Evolutionary conservation across 2,888 invertebrate genomes (phyloP).

Genomic region (Eurytoma adleriae): DNA sequence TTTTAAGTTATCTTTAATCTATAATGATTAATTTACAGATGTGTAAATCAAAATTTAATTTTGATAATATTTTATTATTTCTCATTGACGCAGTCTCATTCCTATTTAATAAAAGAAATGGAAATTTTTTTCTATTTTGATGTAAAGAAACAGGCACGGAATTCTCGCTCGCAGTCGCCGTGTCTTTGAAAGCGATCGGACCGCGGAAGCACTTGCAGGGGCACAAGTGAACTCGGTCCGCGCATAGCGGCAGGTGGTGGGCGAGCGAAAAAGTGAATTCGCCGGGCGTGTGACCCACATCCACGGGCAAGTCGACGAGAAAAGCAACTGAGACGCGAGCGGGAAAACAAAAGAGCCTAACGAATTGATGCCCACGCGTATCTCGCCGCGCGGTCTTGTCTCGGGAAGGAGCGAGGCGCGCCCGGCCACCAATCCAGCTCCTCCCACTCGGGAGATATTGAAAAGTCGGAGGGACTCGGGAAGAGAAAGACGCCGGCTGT

Average conservation of each 20-base stretch:
- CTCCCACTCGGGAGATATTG: constrained; percentile 21
- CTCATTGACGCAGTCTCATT: no score
- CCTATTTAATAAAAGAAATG: no score
- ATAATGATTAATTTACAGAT: no score
- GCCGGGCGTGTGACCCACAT: constrained; percentile 37
- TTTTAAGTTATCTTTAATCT: no score
- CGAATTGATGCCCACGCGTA: constrained; percentile 46
- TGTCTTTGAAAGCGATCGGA: no score
- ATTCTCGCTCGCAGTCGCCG: no score
- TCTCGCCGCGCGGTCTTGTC: neutral
- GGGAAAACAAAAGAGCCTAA: constrained; percentile 20
- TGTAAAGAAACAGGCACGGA: no score
- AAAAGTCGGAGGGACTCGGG: neutral
- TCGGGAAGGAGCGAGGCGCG: constrained; percentile 37
- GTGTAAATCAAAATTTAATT: no score
- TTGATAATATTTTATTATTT: no score
- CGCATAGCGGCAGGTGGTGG: neutral
- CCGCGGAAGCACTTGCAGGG: no score
- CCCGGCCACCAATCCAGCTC: constrained; percentile 48
- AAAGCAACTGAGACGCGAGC: constrained; percentile 1
- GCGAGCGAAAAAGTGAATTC: constrained; percentile 7
- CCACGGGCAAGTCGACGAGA: neutral
- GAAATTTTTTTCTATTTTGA: no score
- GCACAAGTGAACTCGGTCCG: no score
- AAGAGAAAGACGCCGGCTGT: constrained; percentile 9